Base-by-base conservation (phyloP, 2,888 invertebrate species). In the Pheosia gnoma region DNA sequence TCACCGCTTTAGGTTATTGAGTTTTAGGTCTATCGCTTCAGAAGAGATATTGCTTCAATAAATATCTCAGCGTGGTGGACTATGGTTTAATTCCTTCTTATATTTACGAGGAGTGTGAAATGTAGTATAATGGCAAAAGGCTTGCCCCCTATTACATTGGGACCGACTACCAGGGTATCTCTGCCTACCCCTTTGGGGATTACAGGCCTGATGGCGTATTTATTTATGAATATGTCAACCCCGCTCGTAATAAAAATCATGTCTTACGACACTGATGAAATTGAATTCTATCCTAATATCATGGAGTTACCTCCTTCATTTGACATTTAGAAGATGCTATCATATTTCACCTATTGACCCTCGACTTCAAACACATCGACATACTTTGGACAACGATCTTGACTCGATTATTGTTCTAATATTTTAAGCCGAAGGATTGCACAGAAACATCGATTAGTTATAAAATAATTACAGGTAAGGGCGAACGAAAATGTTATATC, bases 281-380 rank as follows among this genome's bases (percentile, higher is more conserved):
- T 78, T 79, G 79, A 82, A 81, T 78, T 78, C 45, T 10, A 11
- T 10, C 8, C 9, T 7, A 25, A 7, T 51, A 57, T 52, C 25
- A n/a, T 57, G 54, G 38, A 47, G 39, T 51, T 45, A n/a, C 58
- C 54, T 62, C 59, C 61, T 59, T 55, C 57, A 38, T 81, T 87
- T 84, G 85, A 82, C 85, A 85, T 89, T 88, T 83, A 79, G 73
- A 68, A 80, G 84, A 85, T 86, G 78, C 68, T 67, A 85, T 88
- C 86, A 78, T 72, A 63, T 9, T 37, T 11, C 77, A 81, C 79
- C 82, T 85, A 73, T 85, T 87, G 86, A 86, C 85, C 80, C 70
- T 60, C 39, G n/a, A 54, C 8, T 39, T 45, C 2, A 45, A 10
- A 25, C 25, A 25, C 10, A 10, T 4, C 41, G 41, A 8, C 41